These are phyloP conservation scores for Manis crassicaudata DNA, from an alignment of 2,797 vertebrate species.

Conservation along the genomic window DNA sequence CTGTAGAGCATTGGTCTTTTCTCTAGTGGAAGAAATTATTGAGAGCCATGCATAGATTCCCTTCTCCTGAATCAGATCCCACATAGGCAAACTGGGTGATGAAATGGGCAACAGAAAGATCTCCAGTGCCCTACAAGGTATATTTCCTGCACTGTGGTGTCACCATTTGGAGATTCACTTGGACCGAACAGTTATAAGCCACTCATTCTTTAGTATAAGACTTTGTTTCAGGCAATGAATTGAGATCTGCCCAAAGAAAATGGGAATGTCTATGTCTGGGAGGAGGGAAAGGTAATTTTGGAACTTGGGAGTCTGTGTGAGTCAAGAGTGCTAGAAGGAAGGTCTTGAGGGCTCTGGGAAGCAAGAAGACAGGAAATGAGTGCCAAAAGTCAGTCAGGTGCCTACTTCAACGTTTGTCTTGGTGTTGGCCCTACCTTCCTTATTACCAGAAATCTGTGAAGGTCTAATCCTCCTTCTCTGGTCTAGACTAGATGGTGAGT, in stretches of 20 bases:
- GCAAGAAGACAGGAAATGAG: not conserved
- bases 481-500: not conserved
- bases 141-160: not conserved
- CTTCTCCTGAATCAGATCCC: not conserved
- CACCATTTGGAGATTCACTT: not conserved
- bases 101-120: not conserved
- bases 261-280: not conserved
- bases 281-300: constrained; percentile 5
- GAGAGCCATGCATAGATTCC: not conserved
- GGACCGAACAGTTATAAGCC: not conserved
- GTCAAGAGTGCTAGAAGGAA: not conserved
- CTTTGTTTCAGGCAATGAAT: not conserved
- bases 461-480: not conserved
- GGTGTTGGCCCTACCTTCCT: not conserved
- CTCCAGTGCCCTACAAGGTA: not conserved
- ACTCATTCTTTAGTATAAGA: not conserved
- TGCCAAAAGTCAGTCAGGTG: not conserved
- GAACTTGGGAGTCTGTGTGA: not conserved
- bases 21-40: not conserved
- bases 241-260: not conserved
- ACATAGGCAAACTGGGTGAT: not conserved
- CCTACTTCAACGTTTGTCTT: not conserved
- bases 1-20: not conserved
- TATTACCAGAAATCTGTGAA: not conserved
- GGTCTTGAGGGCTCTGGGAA: not conserved